Percentiles rank a stretch among this genome's conserved stretches.
These are phyloP conservation scores for Chrysogorgia sp. DNA, from an alignment of 92 coral and sea anemone genomes.

Conservation along the genomic window DNA sequence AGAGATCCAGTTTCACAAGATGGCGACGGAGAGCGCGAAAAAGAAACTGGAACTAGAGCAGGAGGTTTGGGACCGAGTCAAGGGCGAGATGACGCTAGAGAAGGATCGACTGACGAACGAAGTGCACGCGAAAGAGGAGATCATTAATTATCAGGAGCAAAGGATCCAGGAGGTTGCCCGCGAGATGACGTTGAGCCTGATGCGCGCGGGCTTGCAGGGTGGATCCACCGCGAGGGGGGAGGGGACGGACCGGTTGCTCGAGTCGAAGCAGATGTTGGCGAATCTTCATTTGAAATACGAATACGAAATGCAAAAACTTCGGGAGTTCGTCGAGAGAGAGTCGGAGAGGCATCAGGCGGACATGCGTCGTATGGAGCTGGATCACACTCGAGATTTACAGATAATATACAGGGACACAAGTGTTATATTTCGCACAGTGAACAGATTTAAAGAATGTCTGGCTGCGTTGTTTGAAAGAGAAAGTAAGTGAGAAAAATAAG, in stretches of 20 bases:
- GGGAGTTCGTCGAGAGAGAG: conserved; percentile 75
- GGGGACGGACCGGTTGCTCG: conserved; percentile 63
- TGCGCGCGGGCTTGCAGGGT: conserved; percentile 78
- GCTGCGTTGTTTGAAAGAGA: conserved; percentile 87
- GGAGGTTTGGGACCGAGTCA: conserved; percentile 54
- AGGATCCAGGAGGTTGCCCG: conserved; percentile 80
- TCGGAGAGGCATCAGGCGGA: conserved; percentile 83
- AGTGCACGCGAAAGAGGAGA: conserved; percentile 93
- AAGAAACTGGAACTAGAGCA: conserved; percentile 49
- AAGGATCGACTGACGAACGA: conserved; percentile 75
- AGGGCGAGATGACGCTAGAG: conserved; percentile 69
- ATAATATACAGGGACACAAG: conserved; percentile 88
- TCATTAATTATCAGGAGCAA: conserved; percentile 93
- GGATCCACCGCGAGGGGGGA: conserved; percentile 62
- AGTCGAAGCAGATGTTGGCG: conserved; percentile 92
- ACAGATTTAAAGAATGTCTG: conserved; percentile 87
- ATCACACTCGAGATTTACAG: conserved; percentile 79
- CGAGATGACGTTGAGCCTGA: conserved; percentile 79
- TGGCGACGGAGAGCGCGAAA: conserved; percentile 18
- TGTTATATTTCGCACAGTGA: conserved; percentile 79
- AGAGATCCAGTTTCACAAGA: conserved; percentile 35
- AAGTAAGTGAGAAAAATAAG: conserved; percentile 59
- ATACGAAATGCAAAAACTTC: conserved; percentile 79
- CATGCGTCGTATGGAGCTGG: conserved; percentile 74
- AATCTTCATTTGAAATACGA: conserved; percentile 87